Conservation (phyloP, 2,888 invertebrate species). For the Nymphalis urticae region DNA sequence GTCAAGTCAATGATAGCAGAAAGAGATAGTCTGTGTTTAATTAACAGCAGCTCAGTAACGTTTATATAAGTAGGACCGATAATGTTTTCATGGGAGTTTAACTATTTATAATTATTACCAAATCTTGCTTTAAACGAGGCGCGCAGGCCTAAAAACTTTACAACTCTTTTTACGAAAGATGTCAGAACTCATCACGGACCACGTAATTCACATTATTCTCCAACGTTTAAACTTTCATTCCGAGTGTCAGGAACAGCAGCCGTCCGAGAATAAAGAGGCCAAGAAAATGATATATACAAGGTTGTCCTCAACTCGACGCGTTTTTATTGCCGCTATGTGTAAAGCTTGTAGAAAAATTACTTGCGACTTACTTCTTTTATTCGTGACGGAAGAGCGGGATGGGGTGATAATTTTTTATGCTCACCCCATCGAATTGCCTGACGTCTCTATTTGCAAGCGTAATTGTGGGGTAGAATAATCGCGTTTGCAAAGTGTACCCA, state of each 20-base stretch:
- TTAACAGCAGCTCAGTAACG: too few relatives aligned
- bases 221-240: constrained; percentile 75
- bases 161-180: constrained; percentile 4
- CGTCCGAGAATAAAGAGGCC: constrained; percentile 47
- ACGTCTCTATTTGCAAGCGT: constrained; percentile 58
- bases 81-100: too few relatives aligned
- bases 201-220: constrained; percentile 59
- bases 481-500: constrained; percentile 23
- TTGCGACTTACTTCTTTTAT: constrained; percentile 63
- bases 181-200: constrained; percentile 43
- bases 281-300: constrained; percentile 65
- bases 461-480: constrained; percentile 35
- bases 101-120: background rate
- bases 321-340: constrained; percentile 76
- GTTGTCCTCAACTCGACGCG: constrained; percentile 58
- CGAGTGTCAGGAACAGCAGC: constrained; percentile 61
- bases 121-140: background rate
- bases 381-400: constrained; percentile 48
- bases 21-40: too few relatives aligned
- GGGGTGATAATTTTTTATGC: constrained; percentile 44
- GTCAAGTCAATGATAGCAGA: too few relatives aligned
- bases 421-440: constrained; percentile 38
- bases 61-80: too few relatives aligned
- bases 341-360: constrained; percentile 77
- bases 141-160: background rate